Conservation (phyloP, 2,888 invertebrate genomes). For the Chrysotoxum bicinctum region DNA sequence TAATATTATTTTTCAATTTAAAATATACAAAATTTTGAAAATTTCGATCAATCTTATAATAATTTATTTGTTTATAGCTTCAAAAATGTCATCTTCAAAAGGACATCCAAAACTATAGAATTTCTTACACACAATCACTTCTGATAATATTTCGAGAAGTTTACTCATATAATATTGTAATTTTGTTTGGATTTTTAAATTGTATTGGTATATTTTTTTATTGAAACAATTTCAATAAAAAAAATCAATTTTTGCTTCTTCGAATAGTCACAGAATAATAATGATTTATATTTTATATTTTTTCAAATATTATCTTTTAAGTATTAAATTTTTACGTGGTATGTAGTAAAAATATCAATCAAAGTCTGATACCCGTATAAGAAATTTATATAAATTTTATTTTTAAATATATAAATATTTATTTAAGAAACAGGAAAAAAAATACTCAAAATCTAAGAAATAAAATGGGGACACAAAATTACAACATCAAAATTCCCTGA, state of each 20-base stretch:
- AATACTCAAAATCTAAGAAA: constrained; percentile 9
- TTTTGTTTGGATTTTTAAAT: constrained; percentile 28
- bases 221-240: constrained; percentile 45
- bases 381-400: constrained; percentile 17
- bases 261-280: constrained; percentile 63
- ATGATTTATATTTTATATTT: constrained; percentile 43
- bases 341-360: constrained; percentile 19
- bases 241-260: constrained; percentile 46
- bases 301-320: constrained; percentile 48
- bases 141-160: constrained; percentile 44
- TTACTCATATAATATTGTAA: neutral
- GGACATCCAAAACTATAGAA: constrained; percentile 47
- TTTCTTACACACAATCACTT: constrained; percentile 59
- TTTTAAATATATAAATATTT: constrained; percentile 7
- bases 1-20: constrained; percentile 8
- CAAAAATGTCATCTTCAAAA: constrained; percentile 54
- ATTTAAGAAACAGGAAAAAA: constrained; percentile 3
- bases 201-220: constrained; percentile 11
- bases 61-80: constrained; percentile 30
- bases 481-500: constrained; percentile 60
- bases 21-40: constrained; percentile 65
- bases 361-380: constrained; percentile 16
- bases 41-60: constrained; percentile 55
- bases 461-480: constrained; percentile 22
- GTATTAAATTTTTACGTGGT: constrained; percentile 8